These are phyloP conservation scores for Phalangium opilio DNA, from an alignment of 2,888 invertebrate genomes.

Conservation along the genomic window DNA sequence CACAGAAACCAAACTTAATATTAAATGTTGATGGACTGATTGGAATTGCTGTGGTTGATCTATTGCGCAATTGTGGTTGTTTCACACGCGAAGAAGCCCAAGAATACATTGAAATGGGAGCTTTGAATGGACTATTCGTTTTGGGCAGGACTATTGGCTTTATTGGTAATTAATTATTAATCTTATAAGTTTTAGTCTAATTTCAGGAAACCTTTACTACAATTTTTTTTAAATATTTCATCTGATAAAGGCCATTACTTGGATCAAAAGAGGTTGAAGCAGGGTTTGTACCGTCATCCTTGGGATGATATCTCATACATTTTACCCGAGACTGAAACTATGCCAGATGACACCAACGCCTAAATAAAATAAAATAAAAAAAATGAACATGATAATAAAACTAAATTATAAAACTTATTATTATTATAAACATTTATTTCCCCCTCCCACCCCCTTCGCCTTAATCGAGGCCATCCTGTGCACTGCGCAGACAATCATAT, in stretches of 20 bases:
- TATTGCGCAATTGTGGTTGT: conserved; percentile 80
- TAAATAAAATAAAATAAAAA: neutral
- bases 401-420: neutral
- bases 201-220: too few species aligned
- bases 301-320: conserved; percentile 97
- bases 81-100: conserved; percentile 95
- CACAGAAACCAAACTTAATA: conserved; percentile 91
- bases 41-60: conserved; percentile 91
- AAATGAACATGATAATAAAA: neutral
- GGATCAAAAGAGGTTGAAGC: conserved; percentile 96
- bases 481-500: too few species aligned
- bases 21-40: conserved; percentile 98
- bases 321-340: conserved; percentile 43
- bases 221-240: conserved; percentile 6
- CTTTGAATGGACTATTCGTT: conserved; percentile 95
- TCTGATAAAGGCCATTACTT: conserved; percentile 63
- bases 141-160: conserved; percentile 96
- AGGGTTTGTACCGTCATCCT: conserved; percentile 96
- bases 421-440: neutral
- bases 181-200: too few species aligned
- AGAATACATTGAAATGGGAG: conserved; percentile 92
- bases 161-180: conserved; percentile 49
- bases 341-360: neutral
- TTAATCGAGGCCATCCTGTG: neutral
- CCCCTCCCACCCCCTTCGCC: neutral